Evolutionary conservation across 2,888 invertebrate genomes (phyloP).

Genomic region (Eupithecia exiguata): DNA sequence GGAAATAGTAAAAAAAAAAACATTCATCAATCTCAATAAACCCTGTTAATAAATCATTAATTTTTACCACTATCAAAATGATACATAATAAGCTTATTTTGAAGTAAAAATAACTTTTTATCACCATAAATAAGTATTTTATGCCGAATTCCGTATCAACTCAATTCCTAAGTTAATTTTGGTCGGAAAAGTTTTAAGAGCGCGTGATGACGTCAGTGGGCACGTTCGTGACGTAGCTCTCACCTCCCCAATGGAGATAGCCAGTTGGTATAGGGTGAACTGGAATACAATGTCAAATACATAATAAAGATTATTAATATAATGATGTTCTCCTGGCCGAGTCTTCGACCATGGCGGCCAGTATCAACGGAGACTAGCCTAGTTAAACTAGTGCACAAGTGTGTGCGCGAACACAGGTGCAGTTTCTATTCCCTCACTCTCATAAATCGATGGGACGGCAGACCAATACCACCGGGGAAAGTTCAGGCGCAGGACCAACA

Average conservation of each 20-base stretch:
- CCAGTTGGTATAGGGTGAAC: background rate
- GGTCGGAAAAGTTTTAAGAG: background rate
- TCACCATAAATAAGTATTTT: background rate
- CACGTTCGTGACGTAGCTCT: background rate
- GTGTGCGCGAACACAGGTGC: too few relatives aligned
- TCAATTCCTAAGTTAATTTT: conserved; percentile 7
- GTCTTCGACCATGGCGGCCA: too few relatives aligned
- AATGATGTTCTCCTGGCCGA: too few relatives aligned
- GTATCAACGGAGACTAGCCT: too few relatives aligned
- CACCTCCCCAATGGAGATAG: background rate
- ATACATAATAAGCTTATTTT: background rate
- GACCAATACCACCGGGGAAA: too few relatives aligned
- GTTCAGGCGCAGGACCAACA: too few relatives aligned
- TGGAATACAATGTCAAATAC: background rate
- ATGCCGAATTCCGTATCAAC: conserved; percentile 1
- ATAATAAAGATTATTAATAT: too few relatives aligned
- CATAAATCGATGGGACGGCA: too few relatives aligned
- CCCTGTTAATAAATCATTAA: background rate
- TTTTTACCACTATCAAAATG: background rate
- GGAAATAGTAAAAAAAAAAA: too few relatives aligned
- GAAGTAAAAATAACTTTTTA: background rate
- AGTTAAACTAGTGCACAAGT: too few relatives aligned
- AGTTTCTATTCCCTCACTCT: too few relatives aligned
- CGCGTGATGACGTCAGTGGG: background rate
- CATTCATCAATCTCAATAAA: background rate